phyloP scores from a whole-genome alignment of 1,140 invertebrate genomes.

The Condylostylus longicornis region DNA sequence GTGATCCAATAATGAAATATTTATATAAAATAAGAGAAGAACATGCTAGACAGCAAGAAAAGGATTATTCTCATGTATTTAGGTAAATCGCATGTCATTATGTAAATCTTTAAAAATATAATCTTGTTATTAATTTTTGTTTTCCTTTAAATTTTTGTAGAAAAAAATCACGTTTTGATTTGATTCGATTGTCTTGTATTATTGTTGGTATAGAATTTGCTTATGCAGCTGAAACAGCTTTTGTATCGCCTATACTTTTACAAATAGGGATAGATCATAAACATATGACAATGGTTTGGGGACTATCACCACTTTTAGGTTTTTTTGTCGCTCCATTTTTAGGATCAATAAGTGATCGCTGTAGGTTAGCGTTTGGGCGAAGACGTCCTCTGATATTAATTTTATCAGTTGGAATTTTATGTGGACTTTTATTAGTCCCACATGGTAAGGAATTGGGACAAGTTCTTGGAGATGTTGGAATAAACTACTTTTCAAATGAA shows the following conservation, averaged over 20 bases:
- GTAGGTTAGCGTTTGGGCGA: constrained; percentile 47
- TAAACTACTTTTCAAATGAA: constrained; percentile 7
- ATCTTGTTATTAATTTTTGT: background rate
- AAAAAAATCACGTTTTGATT: constrained; percentile 49
- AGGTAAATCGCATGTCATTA: constrained; percentile 14
- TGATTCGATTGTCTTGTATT: constrained; percentile 58
- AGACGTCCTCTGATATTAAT: constrained; percentile 64
- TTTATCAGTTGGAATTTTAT: constrained; percentile 56
- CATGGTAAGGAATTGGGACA: constrained; percentile 57
- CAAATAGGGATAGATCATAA: constrained; percentile 61
- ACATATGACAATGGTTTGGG: constrained; percentile 68
- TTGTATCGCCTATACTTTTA: constrained; percentile 67
- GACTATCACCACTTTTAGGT: constrained; percentile 58
- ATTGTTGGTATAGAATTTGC: constrained; percentile 81
- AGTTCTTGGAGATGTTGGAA: constrained; percentile 43
- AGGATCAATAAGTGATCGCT: constrained; percentile 68
- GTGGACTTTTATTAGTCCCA: constrained; percentile 52
- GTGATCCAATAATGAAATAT: constrained; percentile 28
- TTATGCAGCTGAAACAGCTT: constrained; percentile 76
- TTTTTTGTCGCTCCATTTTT: constrained; percentile 67
- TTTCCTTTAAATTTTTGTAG: constrained; percentile 31
- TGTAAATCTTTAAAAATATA: background rate
- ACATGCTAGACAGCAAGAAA: constrained; percentile 22
- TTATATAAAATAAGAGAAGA: constrained; percentile 27
- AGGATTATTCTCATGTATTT: constrained; percentile 36